Evolutionary conservation across 2,888 invertebrate genomes (phyloP).

Genomic region (Ypsolopha scabrella): DNA sequence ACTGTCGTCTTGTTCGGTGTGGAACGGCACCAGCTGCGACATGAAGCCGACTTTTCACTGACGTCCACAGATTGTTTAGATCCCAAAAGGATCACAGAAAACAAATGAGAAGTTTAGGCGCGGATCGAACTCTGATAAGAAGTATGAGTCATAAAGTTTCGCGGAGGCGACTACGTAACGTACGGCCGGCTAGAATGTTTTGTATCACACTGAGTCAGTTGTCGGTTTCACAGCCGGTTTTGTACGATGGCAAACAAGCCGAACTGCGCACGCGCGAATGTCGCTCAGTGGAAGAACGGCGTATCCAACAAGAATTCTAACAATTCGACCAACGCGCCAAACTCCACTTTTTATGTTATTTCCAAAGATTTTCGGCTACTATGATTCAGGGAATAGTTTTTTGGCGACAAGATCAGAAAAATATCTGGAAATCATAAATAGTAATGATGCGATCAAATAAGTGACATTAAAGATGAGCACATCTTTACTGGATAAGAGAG

Average conservation of each 20-base stretch:
- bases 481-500: no score
- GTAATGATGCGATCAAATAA: no score
- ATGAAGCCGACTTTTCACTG: conserved; percentile 57
- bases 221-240: conserved; percentile 55
- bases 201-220: conserved; percentile 65
- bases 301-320: conserved; percentile 41
- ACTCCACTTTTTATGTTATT: conserved; percentile 29
- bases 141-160: conserved; percentile 50
- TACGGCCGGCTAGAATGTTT: conserved; percentile 61
- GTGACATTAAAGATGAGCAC: no score
- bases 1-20: conserved; percentile 66
- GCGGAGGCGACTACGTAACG: conserved; percentile 14
- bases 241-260: conserved; percentile 44
- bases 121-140: conserved; percentile 40
- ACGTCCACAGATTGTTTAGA: conserved; percentile 27
- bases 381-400: conserved; percentile 55
- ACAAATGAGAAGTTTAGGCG: conserved; percentile 26
- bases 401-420: conserved; percentile 23
- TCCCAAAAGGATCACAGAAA: conserved; percentile 30
- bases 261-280: conserved; percentile 55
- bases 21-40: conserved; percentile 75
- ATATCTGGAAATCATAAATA: no score
- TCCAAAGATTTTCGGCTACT: conserved; percentile 27
- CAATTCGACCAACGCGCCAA: conserved; percentile 53
- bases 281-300: conserved; percentile 27